Conservation (phyloP, 2,113 vertebrate species). For the Ammodytes dubius region DNA sequence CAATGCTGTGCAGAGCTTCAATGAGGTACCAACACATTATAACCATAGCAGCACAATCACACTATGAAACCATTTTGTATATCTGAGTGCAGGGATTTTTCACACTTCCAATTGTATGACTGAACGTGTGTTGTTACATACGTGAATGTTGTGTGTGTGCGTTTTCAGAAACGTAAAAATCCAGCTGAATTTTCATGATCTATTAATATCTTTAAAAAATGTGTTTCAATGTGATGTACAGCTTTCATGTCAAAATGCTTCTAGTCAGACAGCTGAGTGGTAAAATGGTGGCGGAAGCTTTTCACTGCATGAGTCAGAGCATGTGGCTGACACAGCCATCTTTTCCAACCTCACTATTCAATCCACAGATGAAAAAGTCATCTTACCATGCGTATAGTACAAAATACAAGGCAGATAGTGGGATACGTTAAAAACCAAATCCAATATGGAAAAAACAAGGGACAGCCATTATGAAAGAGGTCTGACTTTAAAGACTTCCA, state of each 20-base stretch:
- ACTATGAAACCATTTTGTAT: slow-evolving; percentile 29
- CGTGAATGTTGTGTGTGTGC: not conserved
- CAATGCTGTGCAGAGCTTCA: slow-evolving; percentile 99
- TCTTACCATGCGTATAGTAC: slow-evolving; percentile 33
- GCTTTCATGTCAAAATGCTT: slow-evolving; percentile 58
- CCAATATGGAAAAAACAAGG: slow-evolving; percentile 33
- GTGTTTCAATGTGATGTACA: not conserved
- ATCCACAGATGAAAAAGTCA: slow-evolving; percentile 64
- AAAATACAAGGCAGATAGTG: slow-evolving; percentile 20
- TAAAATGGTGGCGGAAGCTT: slow-evolving; percentile 77
- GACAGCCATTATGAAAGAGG: slow-evolving; percentile 8
- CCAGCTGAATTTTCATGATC: not conserved
- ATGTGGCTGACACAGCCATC: slow-evolving; percentile 73
- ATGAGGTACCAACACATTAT: slow-evolving; percentile 88
- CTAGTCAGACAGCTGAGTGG: slow-evolving; percentile 53
- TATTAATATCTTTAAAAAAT: not conserved
- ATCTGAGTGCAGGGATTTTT: not conserved
- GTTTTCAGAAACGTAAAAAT: slow-evolving; percentile 15
- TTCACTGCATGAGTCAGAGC: slow-evolving; percentile 77
- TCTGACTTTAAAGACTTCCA: not conserved
- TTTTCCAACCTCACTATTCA: slow-evolving; percentile 63
- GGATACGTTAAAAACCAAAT: slow-evolving; percentile 34
- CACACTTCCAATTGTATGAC: slow-evolving; percentile 19
- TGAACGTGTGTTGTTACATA: not conserved
- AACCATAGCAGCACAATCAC: slow-evolving; percentile 16